phyloP scores from a whole-genome alignment of 2,113 vertebrate genomes.

The Kryptolebias marmoratus region DNA sequence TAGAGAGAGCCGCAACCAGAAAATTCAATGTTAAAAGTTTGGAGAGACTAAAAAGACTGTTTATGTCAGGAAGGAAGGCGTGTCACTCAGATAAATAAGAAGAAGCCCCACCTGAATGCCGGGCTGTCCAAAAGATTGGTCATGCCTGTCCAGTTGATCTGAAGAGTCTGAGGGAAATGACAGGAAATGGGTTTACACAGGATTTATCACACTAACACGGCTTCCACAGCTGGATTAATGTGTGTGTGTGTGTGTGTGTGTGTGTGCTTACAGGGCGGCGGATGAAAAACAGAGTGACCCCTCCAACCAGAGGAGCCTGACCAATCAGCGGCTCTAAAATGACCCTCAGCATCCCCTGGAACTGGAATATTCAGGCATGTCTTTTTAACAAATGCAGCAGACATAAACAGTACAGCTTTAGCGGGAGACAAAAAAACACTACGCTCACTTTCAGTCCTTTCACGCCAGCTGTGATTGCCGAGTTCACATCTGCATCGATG shows the following conservation, averaged over 20 bases:
- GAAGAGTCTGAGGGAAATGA: conserved; percentile 71
- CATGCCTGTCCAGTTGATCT: conserved; percentile 95
- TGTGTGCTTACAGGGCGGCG: conserved; percentile 89
- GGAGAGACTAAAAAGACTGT: too few relatives aligned
- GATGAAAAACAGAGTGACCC: conserved; percentile 94
- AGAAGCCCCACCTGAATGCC: conserved; percentile 84
- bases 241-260: neutral
- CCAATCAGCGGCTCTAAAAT: conserved; percentile 91
- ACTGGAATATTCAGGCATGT: conserved; percentile 68
- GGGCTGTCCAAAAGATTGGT: conserved; percentile 92
- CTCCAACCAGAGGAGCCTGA: conserved; percentile 89
- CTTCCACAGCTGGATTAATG: neutral
- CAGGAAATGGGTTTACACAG: neutral
- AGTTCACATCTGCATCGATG: conserved; percentile 88
- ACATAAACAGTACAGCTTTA: rapidly evolving
- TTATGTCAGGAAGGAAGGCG: too few relatives aligned
- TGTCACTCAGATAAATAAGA: neutral
- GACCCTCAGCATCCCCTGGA: conserved; percentile 88
- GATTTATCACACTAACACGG: neutral
- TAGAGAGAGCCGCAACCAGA: neutral
- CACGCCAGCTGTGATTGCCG: conserved; percentile 87
- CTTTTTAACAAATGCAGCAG: neutral
- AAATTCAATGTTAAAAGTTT: too few relatives aligned
- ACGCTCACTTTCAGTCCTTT: conserved; percentile 88
- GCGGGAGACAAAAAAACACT: neutral